Percentiles rank a stretch among this genome's conserved stretches.
Conservation (phyloP, 2,113 vertebrate species). For the Poeciliopsis prolifica region DNA sequence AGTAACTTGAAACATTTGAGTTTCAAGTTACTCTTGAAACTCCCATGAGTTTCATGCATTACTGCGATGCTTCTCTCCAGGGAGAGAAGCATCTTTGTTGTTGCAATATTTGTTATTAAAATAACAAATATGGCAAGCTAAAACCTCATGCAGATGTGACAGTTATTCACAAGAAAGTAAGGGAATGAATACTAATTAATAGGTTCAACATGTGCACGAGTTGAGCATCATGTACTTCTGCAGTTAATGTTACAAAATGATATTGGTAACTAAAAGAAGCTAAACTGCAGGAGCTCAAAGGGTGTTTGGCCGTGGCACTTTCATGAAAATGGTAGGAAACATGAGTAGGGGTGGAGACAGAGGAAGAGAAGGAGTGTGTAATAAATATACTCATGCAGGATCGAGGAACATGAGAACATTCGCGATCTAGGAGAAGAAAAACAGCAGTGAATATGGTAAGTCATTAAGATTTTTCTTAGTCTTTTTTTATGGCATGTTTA, state of each 20-base stretch:
- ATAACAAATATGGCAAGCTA: constrained; percentile 15
- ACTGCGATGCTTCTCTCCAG: constrained; percentile 21
- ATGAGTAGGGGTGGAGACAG: neutral
- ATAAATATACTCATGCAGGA: constrained; percentile 22
- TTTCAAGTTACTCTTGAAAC: too few relatives aligned
- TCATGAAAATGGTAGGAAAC: neutral
- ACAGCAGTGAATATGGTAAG: neutral
- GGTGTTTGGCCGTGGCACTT: neutral
- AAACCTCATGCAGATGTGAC: constrained; percentile 21
- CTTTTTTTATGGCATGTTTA: neutral
- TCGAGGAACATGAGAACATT: constrained; percentile 25
- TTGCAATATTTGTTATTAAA: too few relatives aligned
- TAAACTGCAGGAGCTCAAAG: neutral
- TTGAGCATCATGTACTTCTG: neutral
- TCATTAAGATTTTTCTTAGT: neutral
- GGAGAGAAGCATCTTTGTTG: too few relatives aligned
- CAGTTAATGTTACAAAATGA: neutral
- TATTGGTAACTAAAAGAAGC: neutral
- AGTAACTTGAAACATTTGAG: neutral
- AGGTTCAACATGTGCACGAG: neutral
- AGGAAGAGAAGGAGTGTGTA: constrained; percentile 3
- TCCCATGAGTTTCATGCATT: neutral
- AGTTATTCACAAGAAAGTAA: too few relatives aligned
- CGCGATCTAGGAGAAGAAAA: neutral
- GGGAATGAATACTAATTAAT: neutral